A percentile compares a stretch with the other conserved stretches of the same genome.
phyloP scores from a whole-genome alignment of 2,888 invertebrate species.

The Hirtodrosophila confusa region DNA sequence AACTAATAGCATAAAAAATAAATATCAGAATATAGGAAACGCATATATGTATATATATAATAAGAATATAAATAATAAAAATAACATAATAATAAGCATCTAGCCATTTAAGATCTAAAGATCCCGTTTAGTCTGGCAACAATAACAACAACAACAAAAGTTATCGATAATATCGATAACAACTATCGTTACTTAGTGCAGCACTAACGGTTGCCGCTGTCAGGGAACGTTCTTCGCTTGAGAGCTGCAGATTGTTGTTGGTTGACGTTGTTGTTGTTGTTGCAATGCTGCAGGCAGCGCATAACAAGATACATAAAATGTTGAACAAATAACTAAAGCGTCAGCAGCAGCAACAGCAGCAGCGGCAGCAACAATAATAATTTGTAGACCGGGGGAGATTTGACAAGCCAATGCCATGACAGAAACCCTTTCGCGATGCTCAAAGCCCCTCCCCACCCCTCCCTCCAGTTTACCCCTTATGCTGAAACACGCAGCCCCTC shows the following conservation, averaged over 20 bases:
- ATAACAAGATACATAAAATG: slow-evolving; percentile 44
- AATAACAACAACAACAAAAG: too few species aligned
- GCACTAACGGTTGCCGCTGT: slow-evolving; percentile 22
- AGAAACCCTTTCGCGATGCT: slow-evolving; percentile 17
- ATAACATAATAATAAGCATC: too few species aligned
- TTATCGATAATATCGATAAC: too few species aligned
- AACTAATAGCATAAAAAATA: too few species aligned
- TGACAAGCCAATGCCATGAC: slow-evolving; percentile 63
- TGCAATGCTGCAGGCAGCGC: slow-evolving; percentile 35
- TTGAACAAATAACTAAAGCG: slow-evolving; percentile 60
- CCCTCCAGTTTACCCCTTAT: slow-evolving; percentile 2
- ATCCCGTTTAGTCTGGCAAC: too few species aligned
- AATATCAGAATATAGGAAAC: too few species aligned
- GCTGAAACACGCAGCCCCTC: background rate
- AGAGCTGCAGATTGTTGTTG: too few species aligned
- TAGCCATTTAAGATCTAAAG: too few species aligned
- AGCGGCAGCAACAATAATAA: slow-evolving; percentile 20
- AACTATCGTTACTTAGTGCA: too few species aligned
- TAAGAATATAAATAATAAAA: too few species aligned
- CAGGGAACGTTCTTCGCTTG: slow-evolving; percentile 2
- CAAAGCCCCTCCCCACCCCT: slow-evolving; percentile 2
- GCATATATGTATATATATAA: too few species aligned
- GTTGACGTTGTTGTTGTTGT: slow-evolving; percentile 13
- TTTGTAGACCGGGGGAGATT: slow-evolving; percentile 31
- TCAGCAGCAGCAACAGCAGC: slow-evolving; percentile 14